These are phyloP conservation scores for Podarcis cretensis DNA, from an alignment of 2,113 vertebrate species.

Conservation along the genomic window DNA sequence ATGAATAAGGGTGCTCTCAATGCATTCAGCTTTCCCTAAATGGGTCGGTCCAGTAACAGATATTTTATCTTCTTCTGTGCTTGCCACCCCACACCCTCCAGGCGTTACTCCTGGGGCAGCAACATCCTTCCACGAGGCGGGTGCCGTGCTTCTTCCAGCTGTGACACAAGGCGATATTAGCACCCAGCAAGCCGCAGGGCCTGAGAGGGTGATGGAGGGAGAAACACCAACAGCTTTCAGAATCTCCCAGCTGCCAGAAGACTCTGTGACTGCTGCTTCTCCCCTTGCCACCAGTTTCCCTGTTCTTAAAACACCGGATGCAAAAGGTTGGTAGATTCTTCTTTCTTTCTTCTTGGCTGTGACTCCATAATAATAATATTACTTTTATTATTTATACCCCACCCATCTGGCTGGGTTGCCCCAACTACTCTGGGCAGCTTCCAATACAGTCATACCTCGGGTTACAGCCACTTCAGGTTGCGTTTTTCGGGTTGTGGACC, in stretches of 20 bases:
- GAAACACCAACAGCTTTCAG: not conserved
- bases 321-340: conserved; percentile 58
- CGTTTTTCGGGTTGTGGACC: too few species aligned
- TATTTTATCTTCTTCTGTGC: not conserved
- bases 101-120: conserved; percentile 61
- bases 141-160: conserved; percentile 28
- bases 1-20: too few species aligned
- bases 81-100: conserved; percentile 18
- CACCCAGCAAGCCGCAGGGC: conserved; percentile 22
- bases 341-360: rapidly evolving
- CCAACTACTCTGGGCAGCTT: too few species aligned
- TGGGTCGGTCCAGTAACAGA: not conserved
- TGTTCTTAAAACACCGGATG: not conserved
- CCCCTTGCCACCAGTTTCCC: not conserved
- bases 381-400: not conserved
- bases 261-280: conserved; percentile 27
- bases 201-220: conserved; percentile 15
- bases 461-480: too few species aligned
- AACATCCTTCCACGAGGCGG: conserved; percentile 44
- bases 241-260: conserved; percentile 48
- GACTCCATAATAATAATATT: not conserved
- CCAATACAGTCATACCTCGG: too few species aligned
- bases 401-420: not conserved
- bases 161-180: conserved; percentile 31
- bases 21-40: not conserved